These are phyloP conservation scores for Diadema setosum DNA, from an alignment of 35 echinoderm and acorn worm genomes.

Conservation along the genomic window DNA sequence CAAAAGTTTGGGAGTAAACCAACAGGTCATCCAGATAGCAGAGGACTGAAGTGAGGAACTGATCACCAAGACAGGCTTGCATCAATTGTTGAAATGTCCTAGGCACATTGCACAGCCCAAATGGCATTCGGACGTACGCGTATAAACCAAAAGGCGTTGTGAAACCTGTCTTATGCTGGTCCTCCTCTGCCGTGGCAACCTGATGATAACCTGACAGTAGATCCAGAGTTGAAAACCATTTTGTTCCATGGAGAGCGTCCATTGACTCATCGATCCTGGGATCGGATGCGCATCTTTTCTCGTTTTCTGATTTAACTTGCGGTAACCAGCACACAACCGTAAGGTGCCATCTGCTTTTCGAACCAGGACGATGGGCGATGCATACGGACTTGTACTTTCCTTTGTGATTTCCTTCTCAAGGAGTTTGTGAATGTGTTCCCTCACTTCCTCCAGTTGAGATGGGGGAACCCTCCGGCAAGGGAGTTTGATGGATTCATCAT, in stretches of 20 bases:
- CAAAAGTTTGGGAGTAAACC: conserved; percentile 51
- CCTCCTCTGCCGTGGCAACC: conserved; percentile 26
- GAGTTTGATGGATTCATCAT: conserved; percentile 39
- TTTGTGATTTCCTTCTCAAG: conserved; percentile 5
- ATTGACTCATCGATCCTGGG: conserved; percentile 55
- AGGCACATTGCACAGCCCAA: conserved; percentile 67
- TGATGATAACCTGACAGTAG: conserved; percentile 43
- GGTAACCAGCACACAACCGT: conserved; percentile 26
- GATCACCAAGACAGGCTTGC: conserved; percentile 52
- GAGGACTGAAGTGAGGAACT: conserved; percentile 25
- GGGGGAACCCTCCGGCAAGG: conserved; percentile 20
- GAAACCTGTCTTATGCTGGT: conserved; percentile 64
- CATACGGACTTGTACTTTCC: conserved; percentile 28
- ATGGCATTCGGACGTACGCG: conserved; percentile 43
- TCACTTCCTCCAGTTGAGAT: conserved; percentile 47
- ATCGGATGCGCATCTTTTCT: conserved; percentile 48
- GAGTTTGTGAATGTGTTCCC: conserved; percentile 25
- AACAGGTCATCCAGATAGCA: conserved; percentile 69
- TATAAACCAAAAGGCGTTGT: conserved; percentile 40
- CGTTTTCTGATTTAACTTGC: conserved; percentile 40
- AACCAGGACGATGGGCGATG: conserved; percentile 37
- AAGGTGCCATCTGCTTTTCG: conserved; percentile 12
- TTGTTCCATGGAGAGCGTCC: conserved; percentile 41
- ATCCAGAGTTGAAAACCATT: conserved; percentile 44
- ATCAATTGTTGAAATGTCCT: conserved; percentile 60